A percentile compares a stretch with the other conserved stretches of the same genome.
These are phyloP conservation scores for Pituophis catenifer DNA, from an alignment of 2,113 vertebrate genomes.

Conservation along the genomic window DNA sequence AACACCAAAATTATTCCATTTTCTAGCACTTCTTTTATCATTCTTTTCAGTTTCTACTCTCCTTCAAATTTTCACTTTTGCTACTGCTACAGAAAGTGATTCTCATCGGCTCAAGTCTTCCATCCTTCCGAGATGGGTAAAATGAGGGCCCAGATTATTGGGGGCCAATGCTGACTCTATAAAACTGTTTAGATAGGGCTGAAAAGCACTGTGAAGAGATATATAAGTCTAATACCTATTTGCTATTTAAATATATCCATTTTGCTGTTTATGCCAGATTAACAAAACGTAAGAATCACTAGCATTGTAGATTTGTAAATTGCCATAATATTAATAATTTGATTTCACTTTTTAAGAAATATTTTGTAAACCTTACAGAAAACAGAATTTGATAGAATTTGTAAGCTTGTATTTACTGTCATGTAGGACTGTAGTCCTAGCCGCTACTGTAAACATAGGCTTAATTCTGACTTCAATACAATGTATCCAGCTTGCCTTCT, in stretches of 20 bases:
- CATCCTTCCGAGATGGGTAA: neutral
- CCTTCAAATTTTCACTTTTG: constrained; percentile 33
- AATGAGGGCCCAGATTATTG: neutral
- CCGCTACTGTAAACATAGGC: neutral
- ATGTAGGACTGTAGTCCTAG: neutral
- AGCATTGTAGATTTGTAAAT: neutral
- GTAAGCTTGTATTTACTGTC: neutral
- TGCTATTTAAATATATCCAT: constrained; percentile 72
- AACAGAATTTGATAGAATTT: neutral
- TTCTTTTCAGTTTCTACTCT: constrained; percentile 31
- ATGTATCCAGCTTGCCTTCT: neutral
- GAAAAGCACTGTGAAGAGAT: neutral
- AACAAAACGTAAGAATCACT: constrained; percentile 43
- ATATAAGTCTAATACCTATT: neutral
- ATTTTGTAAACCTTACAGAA: neutral
- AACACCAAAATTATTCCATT: constrained; percentile 77
- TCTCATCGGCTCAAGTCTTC: neutral
- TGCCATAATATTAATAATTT: neutral
- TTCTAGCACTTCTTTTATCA: constrained; percentile 60
- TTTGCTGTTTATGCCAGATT: constrained; percentile 74
- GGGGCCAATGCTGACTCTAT: neutral
- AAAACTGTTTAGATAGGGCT: neutral
- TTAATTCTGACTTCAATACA: neutral
- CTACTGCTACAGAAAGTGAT: constrained; percentile 61
- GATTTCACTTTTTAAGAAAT: neutral